A percentile compares a stretch with the other conserved stretches of the same genome.
phyloP scores from a whole-genome alignment of 2,888 invertebrate species.

The Brenthis daphne region DNA sequence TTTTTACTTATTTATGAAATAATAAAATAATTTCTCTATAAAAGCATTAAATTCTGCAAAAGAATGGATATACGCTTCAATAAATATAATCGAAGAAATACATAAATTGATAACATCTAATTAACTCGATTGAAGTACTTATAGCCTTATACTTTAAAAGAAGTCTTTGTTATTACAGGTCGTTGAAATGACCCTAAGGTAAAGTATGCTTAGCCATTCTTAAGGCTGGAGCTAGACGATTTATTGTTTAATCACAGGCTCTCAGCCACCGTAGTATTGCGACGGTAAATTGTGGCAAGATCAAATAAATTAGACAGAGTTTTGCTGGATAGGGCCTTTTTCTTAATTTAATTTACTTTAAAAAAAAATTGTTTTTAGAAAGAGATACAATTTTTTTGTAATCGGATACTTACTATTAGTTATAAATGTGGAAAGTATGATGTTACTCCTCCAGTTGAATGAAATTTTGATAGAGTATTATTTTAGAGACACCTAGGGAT shows the following conservation, averaged over 20 bases:
- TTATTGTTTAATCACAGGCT: slow-evolving; percentile 77
- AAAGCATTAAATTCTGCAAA: not conserved
- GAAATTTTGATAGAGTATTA: too few species aligned
- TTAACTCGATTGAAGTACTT: slow-evolving; percentile 34
- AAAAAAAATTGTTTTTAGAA: not conserved
- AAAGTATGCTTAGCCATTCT: slow-evolving; percentile 45
- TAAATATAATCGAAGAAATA: slow-evolving; percentile 4
- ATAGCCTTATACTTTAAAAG: slow-evolving; percentile 21
- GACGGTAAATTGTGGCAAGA: slow-evolving; percentile 70
- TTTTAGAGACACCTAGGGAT: too few species aligned
- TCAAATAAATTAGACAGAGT: slow-evolving; percentile 45
- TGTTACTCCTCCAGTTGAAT: too few species aligned
- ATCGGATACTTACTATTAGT: too few species aligned
- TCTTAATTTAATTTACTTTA: not conserved
- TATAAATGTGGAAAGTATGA: too few species aligned
- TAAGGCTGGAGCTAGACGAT: slow-evolving; percentile 53
- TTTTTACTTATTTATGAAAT: too few species aligned
- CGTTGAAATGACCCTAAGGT: slow-evolving; percentile 36
- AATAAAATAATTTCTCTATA: not conserved
- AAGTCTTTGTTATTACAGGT: slow-evolving; percentile 36
- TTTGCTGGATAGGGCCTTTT: not conserved
- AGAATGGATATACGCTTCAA: slow-evolving; percentile 1
- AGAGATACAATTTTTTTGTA: too few species aligned
- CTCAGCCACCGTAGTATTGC: slow-evolving; percentile 70
- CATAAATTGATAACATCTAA: slow-evolving; percentile 36